Evolutionary conservation across 2,797 vertebrate species (phyloP).

Genomic region (Urophycis tenuis): DNA sequence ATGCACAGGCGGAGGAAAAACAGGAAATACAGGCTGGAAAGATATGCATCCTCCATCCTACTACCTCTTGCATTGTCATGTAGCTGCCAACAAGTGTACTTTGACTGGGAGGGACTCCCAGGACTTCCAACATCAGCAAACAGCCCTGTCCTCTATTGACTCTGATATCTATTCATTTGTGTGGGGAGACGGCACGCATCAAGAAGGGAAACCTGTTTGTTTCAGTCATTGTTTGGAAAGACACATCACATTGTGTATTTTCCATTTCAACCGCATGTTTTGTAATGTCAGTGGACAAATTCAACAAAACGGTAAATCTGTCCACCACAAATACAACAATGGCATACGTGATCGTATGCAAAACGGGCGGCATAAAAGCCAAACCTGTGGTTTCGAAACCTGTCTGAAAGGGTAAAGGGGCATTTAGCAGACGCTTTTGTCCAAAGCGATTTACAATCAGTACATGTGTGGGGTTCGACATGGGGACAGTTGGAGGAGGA

Average conservation of each 20-base stretch:
- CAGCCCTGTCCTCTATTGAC: background rate
- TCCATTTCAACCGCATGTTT: background rate
- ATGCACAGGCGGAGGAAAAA: background rate
- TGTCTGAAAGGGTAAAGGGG: no score
- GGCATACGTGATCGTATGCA: background rate
- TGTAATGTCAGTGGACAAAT: background rate
- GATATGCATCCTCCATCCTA: background rate
- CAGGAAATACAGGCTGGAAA: background rate
- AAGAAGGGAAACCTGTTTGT: background rate
- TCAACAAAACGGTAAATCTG: background rate
- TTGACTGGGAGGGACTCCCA: slow-evolving; percentile 3
- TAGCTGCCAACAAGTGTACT: background rate
- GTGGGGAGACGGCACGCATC: background rate
- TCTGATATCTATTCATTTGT: background rate
- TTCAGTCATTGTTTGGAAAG: background rate
- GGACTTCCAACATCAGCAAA: background rate
- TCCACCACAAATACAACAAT: background rate
- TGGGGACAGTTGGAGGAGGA: no score
- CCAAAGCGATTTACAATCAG: no score
- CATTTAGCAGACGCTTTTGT: no score
- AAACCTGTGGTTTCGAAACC: background rate
- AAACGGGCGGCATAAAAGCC: background rate
- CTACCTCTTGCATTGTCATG: background rate
- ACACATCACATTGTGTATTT: background rate
- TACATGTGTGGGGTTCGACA: no score